Percentiles rank a stretch among this genome's conserved stretches.
Conservation (phyloP, 2,797 vertebrate genomes). For the Aulostomus chinensis region DNA sequence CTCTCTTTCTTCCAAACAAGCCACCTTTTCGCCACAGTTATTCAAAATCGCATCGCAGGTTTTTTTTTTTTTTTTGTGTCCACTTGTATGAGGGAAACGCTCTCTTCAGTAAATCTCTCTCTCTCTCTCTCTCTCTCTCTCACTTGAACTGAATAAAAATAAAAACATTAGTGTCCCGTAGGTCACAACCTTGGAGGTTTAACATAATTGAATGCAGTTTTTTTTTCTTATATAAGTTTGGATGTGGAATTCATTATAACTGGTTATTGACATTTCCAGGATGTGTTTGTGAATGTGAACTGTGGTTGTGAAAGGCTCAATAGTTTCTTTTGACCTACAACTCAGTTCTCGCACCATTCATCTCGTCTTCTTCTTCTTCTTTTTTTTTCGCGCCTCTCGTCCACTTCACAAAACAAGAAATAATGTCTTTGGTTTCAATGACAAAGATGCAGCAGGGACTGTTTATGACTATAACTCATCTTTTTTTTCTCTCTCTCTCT, state of each 20-base stretch:
- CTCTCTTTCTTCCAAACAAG: slow-evolving; percentile 16
- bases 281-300: slow-evolving; percentile 34
- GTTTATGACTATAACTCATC: slow-evolving; percentile 31
- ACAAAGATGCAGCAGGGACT: slow-evolving; percentile 18
- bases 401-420: slow-evolving; percentile 22
- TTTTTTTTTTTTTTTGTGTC: slow-evolving; percentile 4
- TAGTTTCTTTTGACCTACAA: slow-evolving; percentile 51
- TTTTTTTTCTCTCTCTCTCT: too few relatives aligned
- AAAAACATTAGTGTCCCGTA: slow-evolving; percentile 27
- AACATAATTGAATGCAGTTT: slow-evolving; percentile 33
- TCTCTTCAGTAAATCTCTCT: slow-evolving; percentile 18
- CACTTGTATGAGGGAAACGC: slow-evolving; percentile 18
- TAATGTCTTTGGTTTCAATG: slow-evolving; percentile 20
- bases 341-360: slow-evolving; percentile 40
- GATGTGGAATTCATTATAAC: slow-evolving; percentile 23
- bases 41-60: slow-evolving; percentile 14
- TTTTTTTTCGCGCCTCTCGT: slow-evolving; percentile 10
- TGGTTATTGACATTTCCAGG: slow-evolving; percentile 41
- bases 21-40: background rate
- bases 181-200: slow-evolving; percentile 54
- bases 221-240: slow-evolving; percentile 17
- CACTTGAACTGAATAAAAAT: slow-evolving; percentile 31
- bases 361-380: slow-evolving; percentile 29
- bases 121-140: slow-evolving; percentile 42
- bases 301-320: slow-evolving; percentile 43